Evolutionary conservation across 2,797 vertebrate genomes (phyloP).

Genomic region (Pitangus sulphuratus): DNA sequence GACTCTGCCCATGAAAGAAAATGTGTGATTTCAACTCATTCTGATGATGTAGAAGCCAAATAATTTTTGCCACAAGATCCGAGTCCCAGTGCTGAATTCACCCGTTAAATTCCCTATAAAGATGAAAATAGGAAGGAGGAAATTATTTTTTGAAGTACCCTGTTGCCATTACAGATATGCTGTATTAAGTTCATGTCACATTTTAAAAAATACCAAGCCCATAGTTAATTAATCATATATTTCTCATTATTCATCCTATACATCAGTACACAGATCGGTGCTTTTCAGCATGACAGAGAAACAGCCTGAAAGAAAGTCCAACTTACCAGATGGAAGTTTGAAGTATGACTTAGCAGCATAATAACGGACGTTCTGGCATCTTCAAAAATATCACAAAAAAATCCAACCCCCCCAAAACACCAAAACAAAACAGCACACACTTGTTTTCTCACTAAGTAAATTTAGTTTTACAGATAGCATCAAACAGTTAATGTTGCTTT

Average conservation of each 20-base stretch:
- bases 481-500: not conserved
- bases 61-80: not conserved
- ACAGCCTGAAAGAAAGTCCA: not conserved
- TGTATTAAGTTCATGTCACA: not conserved
- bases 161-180: not conserved
- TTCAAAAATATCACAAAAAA: not conserved
- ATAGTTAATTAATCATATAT: not conserved
- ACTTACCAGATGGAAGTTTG: not conserved
- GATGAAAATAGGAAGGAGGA: not conserved
- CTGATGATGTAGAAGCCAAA: not conserved
- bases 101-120: not conserved
- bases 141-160: not conserved
- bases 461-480: not conserved
- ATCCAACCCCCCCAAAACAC: not conserved
- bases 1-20: not conserved
- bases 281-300: not conserved
- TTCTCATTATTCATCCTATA: not conserved
- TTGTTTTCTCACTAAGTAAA: slow-evolving; percentile 16
- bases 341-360: not conserved
- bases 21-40: not conserved
- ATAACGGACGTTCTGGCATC: not conserved
- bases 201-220: not conserved
- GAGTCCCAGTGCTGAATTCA: not conserved
- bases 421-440: not conserved
- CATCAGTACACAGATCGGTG: not conserved